phyloP scores from a whole-genome alignment of 2,797 vertebrate species.

The Taeniopygia guttata region DNA sequence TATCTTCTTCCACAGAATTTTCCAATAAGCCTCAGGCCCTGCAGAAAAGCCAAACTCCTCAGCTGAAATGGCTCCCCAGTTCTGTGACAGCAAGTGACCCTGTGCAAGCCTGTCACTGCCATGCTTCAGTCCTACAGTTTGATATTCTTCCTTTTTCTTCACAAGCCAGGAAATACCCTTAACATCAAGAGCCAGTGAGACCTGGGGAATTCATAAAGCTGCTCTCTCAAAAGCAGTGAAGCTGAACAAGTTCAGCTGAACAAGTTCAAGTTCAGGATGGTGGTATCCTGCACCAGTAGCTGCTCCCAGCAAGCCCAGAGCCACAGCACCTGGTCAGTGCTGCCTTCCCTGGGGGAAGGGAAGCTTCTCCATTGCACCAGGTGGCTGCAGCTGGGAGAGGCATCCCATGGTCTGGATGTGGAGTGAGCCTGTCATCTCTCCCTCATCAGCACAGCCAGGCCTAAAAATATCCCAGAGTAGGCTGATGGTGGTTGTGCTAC shows the following conservation, averaged over 20 bases:
- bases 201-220: background rate
- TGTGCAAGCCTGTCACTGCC: rapidly evolving
- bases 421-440: background rate
- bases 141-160: background rate
- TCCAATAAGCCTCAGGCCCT: background rate
- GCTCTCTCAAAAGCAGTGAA: background rate
- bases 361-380: background rate
- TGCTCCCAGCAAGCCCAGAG: background rate
- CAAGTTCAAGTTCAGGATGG: too few relatives aligned
- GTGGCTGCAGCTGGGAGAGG: background rate
- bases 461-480: constrained; percentile 52
- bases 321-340: background rate
- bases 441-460: background rate
- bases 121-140: background rate
- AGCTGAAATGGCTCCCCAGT: background rate
- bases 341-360: background rate
- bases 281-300: background rate
- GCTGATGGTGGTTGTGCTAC: background rate
- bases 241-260: background rate
- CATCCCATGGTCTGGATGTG: background rate
- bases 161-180: background rate
- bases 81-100: background rate
- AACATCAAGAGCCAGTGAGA: background rate
- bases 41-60: background rate
- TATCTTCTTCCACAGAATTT: background rate